These are phyloP conservation scores for Heteropelma amictum DNA, from an alignment of 2,888 invertebrate species.

Conservation along the genomic window DNA sequence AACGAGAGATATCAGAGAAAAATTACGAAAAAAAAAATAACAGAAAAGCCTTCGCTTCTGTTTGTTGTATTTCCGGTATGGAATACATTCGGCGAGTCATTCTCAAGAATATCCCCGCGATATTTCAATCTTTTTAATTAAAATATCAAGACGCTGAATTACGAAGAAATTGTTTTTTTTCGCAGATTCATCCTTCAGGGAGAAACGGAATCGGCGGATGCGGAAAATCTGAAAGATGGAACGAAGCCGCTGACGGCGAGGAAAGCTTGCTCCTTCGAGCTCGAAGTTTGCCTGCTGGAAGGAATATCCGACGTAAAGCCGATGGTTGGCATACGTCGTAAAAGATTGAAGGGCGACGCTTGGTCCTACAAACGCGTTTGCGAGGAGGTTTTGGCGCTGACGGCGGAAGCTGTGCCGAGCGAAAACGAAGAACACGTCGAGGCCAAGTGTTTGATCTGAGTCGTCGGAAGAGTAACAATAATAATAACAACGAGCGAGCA, in stretches of 20 bases:
- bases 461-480: neutral
- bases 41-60: neutral
- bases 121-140: no score
- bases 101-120: no score
- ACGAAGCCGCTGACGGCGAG: conserved; percentile 67
- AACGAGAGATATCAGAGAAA: neutral
- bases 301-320: conserved; percentile 72
- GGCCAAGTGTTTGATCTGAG: conserved; percentile 71
- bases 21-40: neutral
- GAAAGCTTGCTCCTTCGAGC: conserved; percentile 82
- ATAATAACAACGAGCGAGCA: no score
- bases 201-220: conserved; percentile 78
- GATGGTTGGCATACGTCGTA: conserved; percentile 84
- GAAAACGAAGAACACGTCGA: conserved; percentile 63
- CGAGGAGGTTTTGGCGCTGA: conserved; percentile 84
- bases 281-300: conserved; percentile 83
- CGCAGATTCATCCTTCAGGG: conserved; percentile 85
- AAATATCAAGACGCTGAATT: neutral
- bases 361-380: conserved; percentile 90
- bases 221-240: conserved; percentile 60
- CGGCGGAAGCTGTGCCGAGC: conserved; percentile 73
- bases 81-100: no score
- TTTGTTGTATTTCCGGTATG: no score
- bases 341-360: conserved; percentile 87
- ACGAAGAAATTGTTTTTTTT: conserved; percentile 64